A percentile compares a stretch with the other conserved stretches of the same genome.
Conservation (phyloP, 2,888 invertebrate species). For the Polydesmus complanatus region DNA sequence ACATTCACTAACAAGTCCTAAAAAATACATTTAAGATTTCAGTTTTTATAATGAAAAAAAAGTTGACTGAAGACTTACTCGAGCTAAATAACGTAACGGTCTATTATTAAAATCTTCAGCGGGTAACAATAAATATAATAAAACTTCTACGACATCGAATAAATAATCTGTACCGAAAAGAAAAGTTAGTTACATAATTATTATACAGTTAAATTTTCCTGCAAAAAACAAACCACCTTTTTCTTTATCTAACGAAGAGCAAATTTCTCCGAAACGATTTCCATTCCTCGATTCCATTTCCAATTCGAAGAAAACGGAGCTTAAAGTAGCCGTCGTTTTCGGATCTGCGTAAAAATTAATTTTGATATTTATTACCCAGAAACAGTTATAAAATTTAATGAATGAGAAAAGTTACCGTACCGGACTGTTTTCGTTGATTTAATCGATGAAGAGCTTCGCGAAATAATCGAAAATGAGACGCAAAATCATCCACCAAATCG, state of each 20-base stretch:
- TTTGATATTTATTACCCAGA: background rate
- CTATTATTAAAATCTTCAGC: slow-evolving; percentile 72
- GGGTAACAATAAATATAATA: slow-evolving; percentile 67
- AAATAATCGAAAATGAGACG: slow-evolving; percentile 72
- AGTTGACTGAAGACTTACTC: slow-evolving; percentile 30
- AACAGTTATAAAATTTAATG: background rate
- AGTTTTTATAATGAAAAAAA: slow-evolving; percentile 11
- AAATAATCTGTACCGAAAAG: slow-evolving; percentile 48
- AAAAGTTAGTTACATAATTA: slow-evolving; percentile 8
- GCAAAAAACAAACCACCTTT: slow-evolving; percentile 31
- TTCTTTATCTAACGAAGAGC: slow-evolving; percentile 47
- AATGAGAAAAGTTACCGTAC: slow-evolving; percentile 22
- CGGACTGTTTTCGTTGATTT: slow-evolving; percentile 36
- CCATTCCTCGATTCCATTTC: slow-evolving; percentile 76
- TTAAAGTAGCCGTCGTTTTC: slow-evolving; percentile 34
- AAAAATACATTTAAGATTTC: slow-evolving; percentile 32
- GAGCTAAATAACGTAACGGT: slow-evolving; percentile 54
- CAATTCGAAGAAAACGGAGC: slow-evolving; percentile 73
- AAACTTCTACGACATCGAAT: slow-evolving; percentile 62
- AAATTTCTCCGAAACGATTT: slow-evolving; percentile 62
- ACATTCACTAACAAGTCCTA: slow-evolving; percentile 62
- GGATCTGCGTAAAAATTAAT: slow-evolving; percentile 10
- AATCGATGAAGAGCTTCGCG: slow-evolving; percentile 49
- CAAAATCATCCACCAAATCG: slow-evolving; percentile 75
- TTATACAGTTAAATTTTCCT: background rate